Base-by-base conservation (phyloP, 2,888 invertebrate species). In the Augochlorella aurata region DNA sequence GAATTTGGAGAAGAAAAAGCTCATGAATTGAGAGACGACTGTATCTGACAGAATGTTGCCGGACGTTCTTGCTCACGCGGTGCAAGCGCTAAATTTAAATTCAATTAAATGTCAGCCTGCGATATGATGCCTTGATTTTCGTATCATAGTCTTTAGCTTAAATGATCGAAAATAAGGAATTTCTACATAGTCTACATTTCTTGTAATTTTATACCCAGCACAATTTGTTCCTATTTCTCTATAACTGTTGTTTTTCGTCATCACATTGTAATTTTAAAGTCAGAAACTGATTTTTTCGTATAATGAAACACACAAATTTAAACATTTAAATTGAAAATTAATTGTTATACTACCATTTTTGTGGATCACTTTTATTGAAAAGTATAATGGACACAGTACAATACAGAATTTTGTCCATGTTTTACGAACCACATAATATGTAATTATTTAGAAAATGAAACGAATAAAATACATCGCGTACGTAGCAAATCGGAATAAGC, bases 41-140 rank as follows among this genome's bases (percentile, higher is more conserved):
- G 44, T 63, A 63, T 81, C 77, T 50, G 70, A 69, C 63, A 77
- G 49, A 58, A 63, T 74, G 61, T 29, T 74, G 74, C 69, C 82
- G 74, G 74, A 77, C 77, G 61, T 82, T 18, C 45, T 66, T 21
- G 29, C 70, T 49, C 16, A 21, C 38, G 54, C 73, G 45, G 29
- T 49, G 38, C 12, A 38, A 76, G 69, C 83, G 83, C 83, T 83
- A 83, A 83, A 83, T 83, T 83, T 83, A 83, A 83, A 83, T 79
- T 66, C 21, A 70, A 74, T 73, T 73, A 74, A 83, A 79, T 52
- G 69, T 77, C 74, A 68, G 1, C 61, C 9, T 29, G 7, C 3
- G 47, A 58, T 45, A 5, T n/a, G 12, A 14, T 49, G 5, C n/a
- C 66, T 73, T 52, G 77, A 82, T 74, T 66, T 82, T 52, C 65